phyloP scores from a whole-genome alignment of 1,140 invertebrate species.

The Pseudomyrmex sp. region DNA sequence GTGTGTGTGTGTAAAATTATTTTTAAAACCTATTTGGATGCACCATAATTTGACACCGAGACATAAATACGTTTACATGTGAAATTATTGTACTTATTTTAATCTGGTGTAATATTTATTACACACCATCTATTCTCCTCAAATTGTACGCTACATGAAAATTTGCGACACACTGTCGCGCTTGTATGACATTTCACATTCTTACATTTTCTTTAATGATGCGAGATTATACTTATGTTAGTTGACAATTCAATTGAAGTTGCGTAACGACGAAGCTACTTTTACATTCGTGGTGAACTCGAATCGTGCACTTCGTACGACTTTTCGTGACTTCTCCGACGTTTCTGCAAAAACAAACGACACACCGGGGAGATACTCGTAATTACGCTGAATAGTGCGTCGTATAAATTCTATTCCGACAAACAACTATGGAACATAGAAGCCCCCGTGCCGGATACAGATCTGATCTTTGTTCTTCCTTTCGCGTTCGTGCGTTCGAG shows the following conservation, averaged over 20 bases:
- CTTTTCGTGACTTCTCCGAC: conserved; percentile 34
- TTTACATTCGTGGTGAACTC: conserved; percentile 41
- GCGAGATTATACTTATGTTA: conserved; percentile 2
- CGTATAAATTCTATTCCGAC: conserved; percentile 54
- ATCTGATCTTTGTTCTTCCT: conserved; percentile 43
- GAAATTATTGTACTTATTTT: too few relatives aligned
- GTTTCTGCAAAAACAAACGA: conserved; percentile 39
- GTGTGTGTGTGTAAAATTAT: too few relatives aligned
- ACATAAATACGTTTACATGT: too few relatives aligned
- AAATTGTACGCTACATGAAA: too few relatives aligned
- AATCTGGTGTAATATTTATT: too few relatives aligned
- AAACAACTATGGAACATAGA: conserved; percentile 40
- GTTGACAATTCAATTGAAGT: conserved; percentile 8
- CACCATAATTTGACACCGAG: too few relatives aligned
- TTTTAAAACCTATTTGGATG: too few relatives aligned
- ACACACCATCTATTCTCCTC: too few relatives aligned
- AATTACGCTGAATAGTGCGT: conserved; percentile 51
- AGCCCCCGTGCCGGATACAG: conserved; percentile 7
- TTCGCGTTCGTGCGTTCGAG: conserved; percentile 34
- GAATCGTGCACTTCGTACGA: conserved; percentile 34
- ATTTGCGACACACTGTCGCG: not conserved
- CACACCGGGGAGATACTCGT: conserved; percentile 41
- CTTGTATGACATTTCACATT: not conserved
- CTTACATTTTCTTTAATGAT: not conserved
- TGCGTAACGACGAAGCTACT: conserved; percentile 14